Percentiles rank a stretch among this genome's conserved stretches.
These are phyloP conservation scores for Pelusios castaneus DNA, from an alignment of 2,113 vertebrate genomes.

Conservation along the genomic window DNA sequence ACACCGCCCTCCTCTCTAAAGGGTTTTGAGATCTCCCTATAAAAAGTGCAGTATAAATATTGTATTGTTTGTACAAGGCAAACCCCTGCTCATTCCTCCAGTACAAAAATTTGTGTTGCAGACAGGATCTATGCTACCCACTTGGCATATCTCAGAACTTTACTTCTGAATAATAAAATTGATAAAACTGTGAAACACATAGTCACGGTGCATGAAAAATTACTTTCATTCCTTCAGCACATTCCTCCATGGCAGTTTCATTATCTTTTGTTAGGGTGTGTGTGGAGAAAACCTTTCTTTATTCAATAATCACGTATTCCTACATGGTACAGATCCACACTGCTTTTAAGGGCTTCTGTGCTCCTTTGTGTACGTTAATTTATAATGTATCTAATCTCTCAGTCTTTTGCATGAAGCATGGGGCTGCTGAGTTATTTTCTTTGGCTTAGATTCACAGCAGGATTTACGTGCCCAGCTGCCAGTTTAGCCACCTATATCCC, in stretches of 20 bases:
- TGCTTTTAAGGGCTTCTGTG: not conserved
- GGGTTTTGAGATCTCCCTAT: not conserved
- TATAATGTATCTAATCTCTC: not conserved
- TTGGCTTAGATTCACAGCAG: too few species aligned
- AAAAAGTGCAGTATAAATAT: not conserved
- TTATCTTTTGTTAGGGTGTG: conserved; percentile 1
- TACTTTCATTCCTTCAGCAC: conserved; percentile 14
- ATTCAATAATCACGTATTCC: not conserved
- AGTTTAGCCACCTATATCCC: too few species aligned
- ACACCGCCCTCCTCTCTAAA: not conserved
- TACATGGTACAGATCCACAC: not conserved
- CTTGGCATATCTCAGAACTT: not conserved
- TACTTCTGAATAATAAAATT: conserved; percentile 27
- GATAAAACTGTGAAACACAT: not conserved
- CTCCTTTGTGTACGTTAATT: not conserved
- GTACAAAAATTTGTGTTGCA: not conserved
- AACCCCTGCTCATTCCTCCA: not conserved
- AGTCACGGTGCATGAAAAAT: not conserved
- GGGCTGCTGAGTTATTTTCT: not conserved
- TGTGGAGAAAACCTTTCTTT: not conserved
- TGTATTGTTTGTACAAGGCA: not conserved
- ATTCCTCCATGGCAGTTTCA: conserved; percentile 18
- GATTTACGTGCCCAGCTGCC: too few species aligned
- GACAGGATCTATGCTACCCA: not conserved
- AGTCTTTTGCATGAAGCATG: not conserved